phyloP scores from a whole-genome alignment of 2,113 vertebrate species.

The Takifugu flavidus region DNA sequence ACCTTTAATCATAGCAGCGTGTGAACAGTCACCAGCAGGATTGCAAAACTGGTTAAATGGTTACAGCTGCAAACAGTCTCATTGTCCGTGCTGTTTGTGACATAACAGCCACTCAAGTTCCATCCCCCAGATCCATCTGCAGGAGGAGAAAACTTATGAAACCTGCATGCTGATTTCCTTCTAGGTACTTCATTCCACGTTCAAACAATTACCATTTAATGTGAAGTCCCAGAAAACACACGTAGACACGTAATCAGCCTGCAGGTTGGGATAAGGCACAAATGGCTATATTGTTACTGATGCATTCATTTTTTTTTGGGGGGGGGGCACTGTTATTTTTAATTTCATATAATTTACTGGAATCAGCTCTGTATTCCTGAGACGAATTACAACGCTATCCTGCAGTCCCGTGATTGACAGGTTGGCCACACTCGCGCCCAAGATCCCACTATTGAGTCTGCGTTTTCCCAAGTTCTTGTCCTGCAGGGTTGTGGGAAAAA shows the following conservation, averaged over 20 bases:
- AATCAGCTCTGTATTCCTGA: constrained; percentile 74
- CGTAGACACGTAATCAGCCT: constrained; percentile 73
- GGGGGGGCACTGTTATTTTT: background rate
- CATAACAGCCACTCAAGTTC: constrained; percentile 80
- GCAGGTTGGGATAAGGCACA: constrained; percentile 32
- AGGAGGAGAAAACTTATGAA: background rate
- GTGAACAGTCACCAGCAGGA: constrained; percentile 82
- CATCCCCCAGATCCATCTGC: constrained; percentile 85
- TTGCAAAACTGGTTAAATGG: constrained; percentile 92
- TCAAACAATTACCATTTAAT: constrained; percentile 77
- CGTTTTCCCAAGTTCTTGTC: constrained; percentile 68
- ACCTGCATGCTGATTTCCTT: background rate
- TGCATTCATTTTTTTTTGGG: background rate
- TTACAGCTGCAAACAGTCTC: constrained; percentile 87
- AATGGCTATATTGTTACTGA: background rate
- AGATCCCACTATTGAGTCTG: constrained; percentile 84
- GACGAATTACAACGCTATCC: constrained; percentile 75
- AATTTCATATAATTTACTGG: constrained; percentile 44
- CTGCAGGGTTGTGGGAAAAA: constrained; percentile 58
- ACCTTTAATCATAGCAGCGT: background rate
- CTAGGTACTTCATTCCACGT: background rate
- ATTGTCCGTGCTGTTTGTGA: constrained; percentile 73
- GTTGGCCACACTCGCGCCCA: constrained; percentile 87
- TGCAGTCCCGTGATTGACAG: constrained; percentile 79
- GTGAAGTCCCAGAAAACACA: constrained; percentile 90